Evolutionary conservation across 2,113 vertebrate genomes (phyloP).

Genomic region (Xyrauchen texanus): DNA sequence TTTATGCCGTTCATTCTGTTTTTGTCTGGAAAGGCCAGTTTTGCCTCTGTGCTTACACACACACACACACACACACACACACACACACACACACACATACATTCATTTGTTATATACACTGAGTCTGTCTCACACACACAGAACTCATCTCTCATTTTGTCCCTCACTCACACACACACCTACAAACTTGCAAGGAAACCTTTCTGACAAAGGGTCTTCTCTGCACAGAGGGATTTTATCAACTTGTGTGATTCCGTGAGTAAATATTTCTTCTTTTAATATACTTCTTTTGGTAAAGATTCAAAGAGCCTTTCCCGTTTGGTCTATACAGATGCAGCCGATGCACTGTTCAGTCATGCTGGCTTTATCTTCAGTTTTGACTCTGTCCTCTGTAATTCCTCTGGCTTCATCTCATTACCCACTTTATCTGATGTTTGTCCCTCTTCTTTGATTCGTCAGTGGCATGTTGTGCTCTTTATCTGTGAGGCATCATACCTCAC

Average conservation of each 20-base stretch:
- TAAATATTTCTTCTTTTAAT: constrained; percentile 51
- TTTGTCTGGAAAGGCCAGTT: constrained; percentile 69
- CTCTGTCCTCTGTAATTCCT: background rate
- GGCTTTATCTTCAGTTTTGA: constrained; percentile 36
- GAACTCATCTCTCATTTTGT: no score
- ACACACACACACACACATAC: no score
- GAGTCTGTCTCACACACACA: no score
- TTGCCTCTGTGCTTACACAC: no score
- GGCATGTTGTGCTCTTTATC: constrained; percentile 8
- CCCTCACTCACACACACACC: no score
- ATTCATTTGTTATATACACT: background rate
- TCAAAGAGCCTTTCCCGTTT: background rate
- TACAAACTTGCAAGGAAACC: no score
- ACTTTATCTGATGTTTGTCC: constrained; percentile 11
- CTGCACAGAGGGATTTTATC: constrained; percentile 43
- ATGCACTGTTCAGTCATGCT: constrained; percentile 10
- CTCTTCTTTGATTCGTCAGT: constrained; percentile 13
- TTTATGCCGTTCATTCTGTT: constrained; percentile 64
- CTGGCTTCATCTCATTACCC: background rate
- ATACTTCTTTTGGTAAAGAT: constrained; percentile 29
- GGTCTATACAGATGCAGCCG: constrained; percentile 29
- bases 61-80: no score
- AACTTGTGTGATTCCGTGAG: constrained; percentile 62
- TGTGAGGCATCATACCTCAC: background rate
- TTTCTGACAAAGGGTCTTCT: background rate